Percentiles rank a stretch among this genome's conserved stretches.
Conservation (phyloP, 2,113 vertebrate genomes). For the Istiophorus platypterus region DNA sequence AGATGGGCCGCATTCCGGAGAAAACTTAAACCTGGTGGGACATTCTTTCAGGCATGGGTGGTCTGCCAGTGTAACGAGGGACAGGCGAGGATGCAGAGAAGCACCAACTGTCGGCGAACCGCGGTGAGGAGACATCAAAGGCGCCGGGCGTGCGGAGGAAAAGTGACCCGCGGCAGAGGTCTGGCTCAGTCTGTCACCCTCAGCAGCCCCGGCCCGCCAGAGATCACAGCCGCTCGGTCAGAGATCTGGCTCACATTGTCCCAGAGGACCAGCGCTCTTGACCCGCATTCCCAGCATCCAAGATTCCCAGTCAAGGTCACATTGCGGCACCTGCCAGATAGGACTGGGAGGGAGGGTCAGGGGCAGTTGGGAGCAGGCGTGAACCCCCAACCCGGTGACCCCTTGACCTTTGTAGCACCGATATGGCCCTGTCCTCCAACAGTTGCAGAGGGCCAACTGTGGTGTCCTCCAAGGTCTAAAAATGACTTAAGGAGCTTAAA, state of each 20-base stretch:
- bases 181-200: constrained; percentile 61
- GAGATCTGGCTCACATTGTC: constrained; percentile 49
- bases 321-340: constrained; percentile 56
- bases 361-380: constrained; percentile 6
- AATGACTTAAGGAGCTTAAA: background rate
- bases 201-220: background rate
- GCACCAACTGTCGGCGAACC: constrained; percentile 77
- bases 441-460: background rate
- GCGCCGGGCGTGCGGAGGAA: constrained; percentile 4
- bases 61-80: constrained; percentile 63
- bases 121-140: constrained; percentile 78
- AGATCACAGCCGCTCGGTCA: constrained; percentile 66
- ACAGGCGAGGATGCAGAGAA: constrained; percentile 54
- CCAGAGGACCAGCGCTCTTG: constrained; percentile 36
- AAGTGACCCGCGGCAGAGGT: constrained; percentile 64
- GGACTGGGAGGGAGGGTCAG: background rate
- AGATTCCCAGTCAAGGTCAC: constrained; percentile 51
- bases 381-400: constrained; percentile 25
- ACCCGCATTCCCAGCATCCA: constrained; percentile 57
- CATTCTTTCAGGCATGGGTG: constrained; percentile 78
- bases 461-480: background rate
- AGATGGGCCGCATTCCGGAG: constrained; percentile 76
- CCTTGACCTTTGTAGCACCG: constrained; percentile 27
- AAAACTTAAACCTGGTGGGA: constrained; percentile 73
- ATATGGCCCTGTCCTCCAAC: constrained; percentile 32